Conservation (phyloP, 2,113 vertebrate genomes). For the Ameiurus melas region DNA sequence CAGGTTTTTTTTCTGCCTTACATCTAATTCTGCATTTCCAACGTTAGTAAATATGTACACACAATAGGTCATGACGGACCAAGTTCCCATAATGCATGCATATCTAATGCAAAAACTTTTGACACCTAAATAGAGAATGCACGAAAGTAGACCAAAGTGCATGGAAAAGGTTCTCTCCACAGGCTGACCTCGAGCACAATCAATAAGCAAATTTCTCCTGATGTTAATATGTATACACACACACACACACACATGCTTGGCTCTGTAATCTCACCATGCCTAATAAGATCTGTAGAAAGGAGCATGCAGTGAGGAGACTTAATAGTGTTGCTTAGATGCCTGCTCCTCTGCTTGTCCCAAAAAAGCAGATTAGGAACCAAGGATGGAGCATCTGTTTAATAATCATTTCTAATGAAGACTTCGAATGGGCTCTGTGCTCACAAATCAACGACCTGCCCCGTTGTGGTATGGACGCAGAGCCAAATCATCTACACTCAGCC, state of each 20-base stretch:
- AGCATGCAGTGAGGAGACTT: constrained; percentile 73
- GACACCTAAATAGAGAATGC: not conserved
- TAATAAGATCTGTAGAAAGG: constrained; percentile 76
- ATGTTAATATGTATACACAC: not conserved
- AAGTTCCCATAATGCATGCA: not conserved
- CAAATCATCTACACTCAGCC: constrained; percentile 24
- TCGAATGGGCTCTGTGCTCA: constrained; percentile 37
- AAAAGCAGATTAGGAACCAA: constrained; percentile 75
- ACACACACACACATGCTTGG: constrained; percentile 15
- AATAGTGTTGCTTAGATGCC: constrained; percentile 72
- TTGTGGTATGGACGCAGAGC: constrained; percentile 17
- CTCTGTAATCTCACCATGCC: constrained; percentile 70
- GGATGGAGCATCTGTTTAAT: constrained; percentile 66
- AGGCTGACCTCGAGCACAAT: not conserved
- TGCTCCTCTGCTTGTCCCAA: constrained; percentile 71
- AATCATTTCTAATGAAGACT: constrained; percentile 77
- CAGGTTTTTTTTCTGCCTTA: not conserved
- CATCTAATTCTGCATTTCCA: not conserved
- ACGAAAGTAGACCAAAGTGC: not conserved
- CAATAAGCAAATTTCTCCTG: not conserved
- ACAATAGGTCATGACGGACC: not conserved
- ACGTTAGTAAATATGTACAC: not conserved
- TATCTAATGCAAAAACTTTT: not conserved
- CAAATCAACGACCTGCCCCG: not conserved
- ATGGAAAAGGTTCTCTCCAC: not conserved